Percentiles rank a stretch among this genome's conserved stretches.
These are phyloP conservation scores for Esperia sulphurella DNA, from an alignment of 2,888 invertebrate species.

Conservation along the genomic window DNA sequence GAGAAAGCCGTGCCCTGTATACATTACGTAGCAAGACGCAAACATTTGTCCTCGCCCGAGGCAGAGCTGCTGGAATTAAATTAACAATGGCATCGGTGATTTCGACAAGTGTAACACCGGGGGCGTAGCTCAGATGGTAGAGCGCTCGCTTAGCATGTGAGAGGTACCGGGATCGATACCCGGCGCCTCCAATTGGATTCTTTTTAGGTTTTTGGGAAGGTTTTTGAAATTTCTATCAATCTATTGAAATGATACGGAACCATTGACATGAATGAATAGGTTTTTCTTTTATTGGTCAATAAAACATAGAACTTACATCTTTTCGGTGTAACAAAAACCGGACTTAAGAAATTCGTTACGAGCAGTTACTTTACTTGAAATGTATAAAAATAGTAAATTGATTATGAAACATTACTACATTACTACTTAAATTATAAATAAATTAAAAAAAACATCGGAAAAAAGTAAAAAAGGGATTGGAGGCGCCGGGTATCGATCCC, in stretches of 20 bases:
- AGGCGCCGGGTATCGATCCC: slow-evolving; percentile 79
- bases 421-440: too few relatives aligned
- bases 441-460: too few relatives aligned
- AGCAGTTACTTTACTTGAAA: too few relatives aligned
- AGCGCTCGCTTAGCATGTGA: slow-evolving; percentile 80
- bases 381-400: too few relatives aligned
- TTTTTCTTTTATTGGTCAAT: too few relatives aligned
- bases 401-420: too few relatives aligned
- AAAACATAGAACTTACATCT: too few relatives aligned
- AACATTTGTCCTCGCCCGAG: slow-evolving; percentile 8
- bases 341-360: too few relatives aligned
- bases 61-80: slow-evolving; percentile 5
- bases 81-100: slow-evolving; percentile 10
- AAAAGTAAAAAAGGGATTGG: slow-evolving; percentile 29
- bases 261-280: too few relatives aligned
- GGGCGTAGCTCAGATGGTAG: slow-evolving; percentile 80
- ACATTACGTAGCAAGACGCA: neutral
- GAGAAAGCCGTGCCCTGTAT: slow-evolving; percentile 1
- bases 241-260: too few relatives aligned
- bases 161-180: slow-evolving; percentile 79
- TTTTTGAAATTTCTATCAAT: too few relatives aligned
- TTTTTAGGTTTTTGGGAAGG: slow-evolving; percentile 7
- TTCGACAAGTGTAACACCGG: slow-evolving; percentile 24
- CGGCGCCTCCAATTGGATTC: slow-evolving; percentile 64
- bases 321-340: too few relatives aligned